Base-by-base conservation (phyloP, 2,113 vertebrate species). In the Sorex fumeus region DNA sequence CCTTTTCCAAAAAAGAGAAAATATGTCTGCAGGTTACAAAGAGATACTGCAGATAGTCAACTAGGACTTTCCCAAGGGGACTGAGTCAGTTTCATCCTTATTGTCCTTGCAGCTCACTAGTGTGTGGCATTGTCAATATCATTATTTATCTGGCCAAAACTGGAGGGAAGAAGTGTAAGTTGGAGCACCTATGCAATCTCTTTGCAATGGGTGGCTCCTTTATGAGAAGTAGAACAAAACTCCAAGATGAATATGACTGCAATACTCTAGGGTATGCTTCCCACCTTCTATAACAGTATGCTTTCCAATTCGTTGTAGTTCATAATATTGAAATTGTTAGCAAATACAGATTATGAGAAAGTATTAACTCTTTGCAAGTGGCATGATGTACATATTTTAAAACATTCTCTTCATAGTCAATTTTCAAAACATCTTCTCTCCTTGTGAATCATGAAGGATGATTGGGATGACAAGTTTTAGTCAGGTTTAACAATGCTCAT, bases 331-430 rank as follows among this genome's bases (percentile, higher is more conserved):
- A 94, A 95, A 91, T 93, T 47, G 94, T 95, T 93, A 76, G 81
- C 94, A 97, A 96, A 96, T 96, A 96, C 84, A 62, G 81, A 77
- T 96, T 76, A 93, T 87, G 84, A 96, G 96, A 96, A 95, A 96
- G 94, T 96, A 95, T 95, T 95, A 95, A 96, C 91, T 92, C 36
- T 93, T 96, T 95, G 92, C 85, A 64, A 96, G 87, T 87, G 70
- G 75, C 72, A 74, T 53, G 2, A 92, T 93, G 95, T 95, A 66
- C 93, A 91, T 95, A 88, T 95, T 95, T 93, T 72, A 87, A 92
- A 90, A 36, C 76, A 86, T 70, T 66, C 43, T 92, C 90, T 93
- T 85, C 60, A 79, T 53, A 92, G 60, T 79, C 69, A 43, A 40
- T 93, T 74, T 89, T 85, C 83, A 78, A 89, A 87, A 79, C 53